Evolutionary conservation across 2,888 invertebrate genomes (phyloP), one percentile per base, ranked within the genome.

Genomic region (Pandemis heparana): DNA sequence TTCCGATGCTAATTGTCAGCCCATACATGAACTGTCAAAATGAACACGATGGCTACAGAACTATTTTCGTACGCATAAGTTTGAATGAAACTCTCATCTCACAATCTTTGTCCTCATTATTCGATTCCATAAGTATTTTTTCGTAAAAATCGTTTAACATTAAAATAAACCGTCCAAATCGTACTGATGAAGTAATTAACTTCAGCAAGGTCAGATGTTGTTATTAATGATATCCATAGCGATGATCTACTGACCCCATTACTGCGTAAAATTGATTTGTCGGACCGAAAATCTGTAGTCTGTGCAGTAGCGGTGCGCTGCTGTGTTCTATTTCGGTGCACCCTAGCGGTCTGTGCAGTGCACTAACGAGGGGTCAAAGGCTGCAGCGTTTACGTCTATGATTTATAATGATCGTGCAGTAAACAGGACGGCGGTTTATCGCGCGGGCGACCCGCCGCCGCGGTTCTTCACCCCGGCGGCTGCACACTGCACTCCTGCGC

Each of bases 391-490:
- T 86, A 83, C 82, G 80, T 87, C 81, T 87, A 86, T 92, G 90
- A 90, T 92, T 91, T 91, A 91, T 90, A 89, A 88, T 88, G 88
- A 89, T 88, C 83, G 85, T 78, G 82, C 81, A 86, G 89, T 87
- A 86, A 89, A 89, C 87, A 89, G 81, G 84, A 82, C 84, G 83
- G 81, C 81, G 81, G 83, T 87, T 91, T 92, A 93, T 92, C 92
- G 74, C 70, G 74, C 65, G 83, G 79, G 78, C 81, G 83, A 77
- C 80, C 81, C 77, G 80, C 73, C 79, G 78, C 82, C 77, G 78
- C 83, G 90, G 89, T 89, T 90, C 89, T 89, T 92, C 87, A 91
- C 89, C 92, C 87, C 86, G 83, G 77, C 77, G 80, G 79, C 77
- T 76, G 75, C 79, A 77, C 61, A 74, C 64, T 73, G 46, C 64